Base-by-base conservation (phyloP, 2,797 vertebrate genomes). In the Pteropus rufus region DNA sequence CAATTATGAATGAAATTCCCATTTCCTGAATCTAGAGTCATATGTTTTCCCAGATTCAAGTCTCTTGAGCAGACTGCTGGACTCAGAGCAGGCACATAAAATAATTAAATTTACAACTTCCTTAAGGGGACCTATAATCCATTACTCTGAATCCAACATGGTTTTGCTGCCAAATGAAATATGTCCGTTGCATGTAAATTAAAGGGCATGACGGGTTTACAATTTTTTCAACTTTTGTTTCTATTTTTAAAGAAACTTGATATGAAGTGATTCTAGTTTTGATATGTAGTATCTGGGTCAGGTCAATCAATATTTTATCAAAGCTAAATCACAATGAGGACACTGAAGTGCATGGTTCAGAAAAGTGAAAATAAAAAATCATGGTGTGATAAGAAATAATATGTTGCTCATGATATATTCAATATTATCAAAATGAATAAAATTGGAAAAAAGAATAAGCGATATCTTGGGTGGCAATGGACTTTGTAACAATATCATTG, bases 231-330 rank as follows among this genome's bases (percentile, higher is more conserved):
- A 73, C 0, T 5, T 67, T 89, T 77, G 56, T 91, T 94, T 93
- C n/a, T 3, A 64, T 52, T 80, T 93, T 92, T 85, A 89, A 95
- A 64, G 44, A 92, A 60, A 83, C 2, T 54, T 77, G 18, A 82
- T 73, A 7, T 49, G 58, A 81, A 64, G 12, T 24, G 34, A 80
- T 69, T 76, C 58, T 9, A 76, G 41, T 80, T 95, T 82, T 36
- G 11, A 70, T 75, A 76, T 46, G 31, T 26, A 31, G 15, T 34
- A 49, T 36, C 14, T 24, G 10, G n/a, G 29, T 49, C 26, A 80
- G 64, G 64, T 64, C 69, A 76, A 95, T 82, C 65, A 94, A 81
- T 80, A 95, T 64, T 95, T 95, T 82, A 89, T 87, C 52, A 82
- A 91, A 75, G 41, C 36, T 69, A 93, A 93, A 72, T 56, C 46